Conservation (phyloP, 2,797 vertebrate genomes). For the Myioborus melanocephalus region DNA sequence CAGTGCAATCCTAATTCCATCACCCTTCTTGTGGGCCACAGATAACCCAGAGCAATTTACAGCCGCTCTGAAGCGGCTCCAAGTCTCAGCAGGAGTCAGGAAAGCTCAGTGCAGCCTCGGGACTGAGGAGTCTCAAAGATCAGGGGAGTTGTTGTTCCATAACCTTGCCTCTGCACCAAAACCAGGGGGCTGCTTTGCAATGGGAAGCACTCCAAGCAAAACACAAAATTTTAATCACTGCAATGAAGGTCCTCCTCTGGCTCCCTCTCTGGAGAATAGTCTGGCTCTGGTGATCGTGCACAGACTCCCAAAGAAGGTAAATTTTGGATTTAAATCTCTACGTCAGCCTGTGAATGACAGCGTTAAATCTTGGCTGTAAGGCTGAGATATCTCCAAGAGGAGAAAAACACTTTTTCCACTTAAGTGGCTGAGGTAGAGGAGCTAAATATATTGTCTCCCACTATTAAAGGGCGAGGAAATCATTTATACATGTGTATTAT, state of each 20-base stretch:
- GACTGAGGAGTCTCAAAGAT: not conserved
- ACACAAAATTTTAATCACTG: not conserved
- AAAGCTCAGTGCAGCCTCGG: not conserved
- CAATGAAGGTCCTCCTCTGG: not conserved
- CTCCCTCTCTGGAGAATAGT: not conserved
- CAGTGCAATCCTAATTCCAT: not conserved
- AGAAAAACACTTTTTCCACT: not conserved
- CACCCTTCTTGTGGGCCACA: not conserved
- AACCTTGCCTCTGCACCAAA: not conserved
- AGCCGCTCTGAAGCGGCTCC: conserved; percentile 25
- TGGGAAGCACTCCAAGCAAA: not conserved
- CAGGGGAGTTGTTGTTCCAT: not conserved
- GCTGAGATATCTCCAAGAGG: not conserved
- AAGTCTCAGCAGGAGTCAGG: conserved; percentile 32
- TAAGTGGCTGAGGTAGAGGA: not conserved
- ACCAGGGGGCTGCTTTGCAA: not conserved
- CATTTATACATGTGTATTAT: not conserved
- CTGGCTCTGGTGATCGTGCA: not conserved
- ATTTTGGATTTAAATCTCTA: not conserved
- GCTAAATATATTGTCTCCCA: not conserved
- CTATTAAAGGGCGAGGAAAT: not conserved
- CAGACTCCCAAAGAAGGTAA: not conserved
- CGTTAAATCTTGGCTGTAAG: not conserved
- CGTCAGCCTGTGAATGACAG: not conserved
- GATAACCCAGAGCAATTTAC: conserved; percentile 17